Evolutionary conservation across 2,113 vertebrate genomes (phyloP).

Genomic region (Tilapia sparmanii): DNA sequence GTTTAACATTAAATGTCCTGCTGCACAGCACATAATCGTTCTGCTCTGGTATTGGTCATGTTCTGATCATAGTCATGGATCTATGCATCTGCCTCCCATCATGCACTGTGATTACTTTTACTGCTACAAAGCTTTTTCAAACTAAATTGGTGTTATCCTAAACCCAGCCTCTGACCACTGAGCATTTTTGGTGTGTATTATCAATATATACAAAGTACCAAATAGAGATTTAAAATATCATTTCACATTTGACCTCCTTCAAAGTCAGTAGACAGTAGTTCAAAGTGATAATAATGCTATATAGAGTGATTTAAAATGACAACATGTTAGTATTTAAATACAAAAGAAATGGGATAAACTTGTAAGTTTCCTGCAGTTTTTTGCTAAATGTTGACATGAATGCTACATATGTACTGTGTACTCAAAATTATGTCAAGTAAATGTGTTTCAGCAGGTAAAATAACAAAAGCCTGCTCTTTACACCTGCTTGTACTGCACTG

Average conservation of each 20-base stretch:
- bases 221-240: not conserved
- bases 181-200: not conserved
- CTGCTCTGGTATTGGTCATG: not conserved
- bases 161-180: fast-evolving
- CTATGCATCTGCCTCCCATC: fast-evolving
- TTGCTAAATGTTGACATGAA: not conserved
- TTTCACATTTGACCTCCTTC: not conserved
- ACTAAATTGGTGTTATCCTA: fast-evolving
- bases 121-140: not conserved
- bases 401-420: fast-evolving
- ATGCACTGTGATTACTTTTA: not conserved
- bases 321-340: not conserved
- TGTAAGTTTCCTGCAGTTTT: not conserved
- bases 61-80: not conserved
- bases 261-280: not conserved
- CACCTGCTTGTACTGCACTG: not conserved
- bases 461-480: not conserved
- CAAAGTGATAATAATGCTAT: fast-evolving
- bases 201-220: not conserved
- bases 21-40: not conserved
- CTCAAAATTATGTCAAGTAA: not conserved
- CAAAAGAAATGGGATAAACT: not conserved
- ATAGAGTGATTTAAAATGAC: not conserved
- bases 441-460: not conserved
- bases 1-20: not conserved